These are phyloP conservation scores for Drosophila oshimai DNA, from an alignment of 1,140 invertebrate genomes.

Conservation along the genomic window DNA sequence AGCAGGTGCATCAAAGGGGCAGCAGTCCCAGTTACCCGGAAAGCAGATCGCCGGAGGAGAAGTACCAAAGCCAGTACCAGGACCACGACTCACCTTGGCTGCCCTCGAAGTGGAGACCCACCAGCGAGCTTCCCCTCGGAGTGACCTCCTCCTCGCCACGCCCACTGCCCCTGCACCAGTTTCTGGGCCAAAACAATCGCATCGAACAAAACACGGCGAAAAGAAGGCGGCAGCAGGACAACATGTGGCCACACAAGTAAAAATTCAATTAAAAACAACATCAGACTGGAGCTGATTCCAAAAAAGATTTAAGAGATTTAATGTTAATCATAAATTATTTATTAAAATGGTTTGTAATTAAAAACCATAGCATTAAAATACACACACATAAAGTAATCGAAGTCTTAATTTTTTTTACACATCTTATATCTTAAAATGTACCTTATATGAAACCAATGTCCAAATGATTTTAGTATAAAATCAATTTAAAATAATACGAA, in stretches of 20 bases:
- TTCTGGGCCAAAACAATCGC: conserved; percentile 36
- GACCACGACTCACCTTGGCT: conserved; percentile 42
- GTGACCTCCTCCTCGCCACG: conserved; percentile 60
- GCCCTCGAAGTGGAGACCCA: conserved; percentile 63
- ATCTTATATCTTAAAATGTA: not conserved
- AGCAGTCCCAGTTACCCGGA: not conserved
- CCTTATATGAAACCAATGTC: too few relatives aligned
- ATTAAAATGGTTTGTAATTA: not conserved
- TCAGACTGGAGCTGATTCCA: not conserved
- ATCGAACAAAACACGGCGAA: conserved; percentile 10
- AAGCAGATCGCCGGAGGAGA: not conserved
- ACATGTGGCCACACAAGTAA: conserved; percentile 49
- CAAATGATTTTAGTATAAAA: too few relatives aligned
- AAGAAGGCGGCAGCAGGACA: conserved; percentile 10
- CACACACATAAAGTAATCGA: not conserved
- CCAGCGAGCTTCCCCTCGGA: not conserved
- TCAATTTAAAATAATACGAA: too few relatives aligned
- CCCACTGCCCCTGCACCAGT: conserved; percentile 61
- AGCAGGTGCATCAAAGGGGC: not conserved
- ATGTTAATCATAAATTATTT: conserved; percentile 6
- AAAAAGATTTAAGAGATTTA: not conserved
- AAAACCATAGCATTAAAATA: not conserved
- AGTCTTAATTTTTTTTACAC: too few relatives aligned
- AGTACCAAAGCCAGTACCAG: not conserved
- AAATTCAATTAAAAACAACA: too few relatives aligned